These are phyloP conservation scores for Brotogeris chrysoptera DNA, from an alignment of 2,797 vertebrate genomes.

Conservation along the genomic window DNA sequence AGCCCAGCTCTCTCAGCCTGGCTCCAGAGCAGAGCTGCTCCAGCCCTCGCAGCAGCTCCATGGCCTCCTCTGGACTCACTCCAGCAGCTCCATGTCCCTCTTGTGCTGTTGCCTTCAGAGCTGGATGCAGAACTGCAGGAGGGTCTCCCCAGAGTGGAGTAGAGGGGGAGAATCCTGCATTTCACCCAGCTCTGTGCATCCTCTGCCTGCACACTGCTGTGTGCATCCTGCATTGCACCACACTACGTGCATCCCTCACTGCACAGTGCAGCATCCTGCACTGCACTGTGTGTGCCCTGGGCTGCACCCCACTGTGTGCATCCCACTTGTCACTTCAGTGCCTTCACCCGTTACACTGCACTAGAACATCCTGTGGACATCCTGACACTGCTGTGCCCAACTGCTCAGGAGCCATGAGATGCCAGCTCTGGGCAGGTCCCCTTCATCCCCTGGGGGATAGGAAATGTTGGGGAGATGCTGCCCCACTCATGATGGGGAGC, in stretches of 20 bases:
- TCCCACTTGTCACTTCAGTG: background rate
- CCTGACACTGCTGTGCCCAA: background rate
- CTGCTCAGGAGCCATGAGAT: background rate
- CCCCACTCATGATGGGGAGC: background rate
- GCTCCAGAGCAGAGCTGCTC: background rate
- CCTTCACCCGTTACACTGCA: accelerated
- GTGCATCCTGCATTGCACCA: no score
- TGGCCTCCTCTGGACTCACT: background rate
- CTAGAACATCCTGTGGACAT: background rate
- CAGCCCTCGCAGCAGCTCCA: no score
- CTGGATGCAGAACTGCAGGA: background rate
- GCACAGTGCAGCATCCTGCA: background rate
- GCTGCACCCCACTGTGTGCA: background rate
- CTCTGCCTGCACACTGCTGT: background rate
- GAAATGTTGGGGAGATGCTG: background rate
- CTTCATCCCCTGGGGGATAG: no score
- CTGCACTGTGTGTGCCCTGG: background rate
- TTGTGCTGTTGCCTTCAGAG: background rate
- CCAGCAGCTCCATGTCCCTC: background rate
- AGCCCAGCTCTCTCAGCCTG: background rate
- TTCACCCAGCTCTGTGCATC: background rate
- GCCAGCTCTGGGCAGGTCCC: background rate
- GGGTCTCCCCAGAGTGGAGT: background rate
- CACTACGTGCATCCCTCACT: accelerated
- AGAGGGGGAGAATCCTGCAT: background rate